Percentiles rank a stretch among this genome's conserved stretches.
Evolutionary conservation across 2,888 invertebrate genomes (phyloP).

Genomic region (Pasiphila rectangulata): DNA sequence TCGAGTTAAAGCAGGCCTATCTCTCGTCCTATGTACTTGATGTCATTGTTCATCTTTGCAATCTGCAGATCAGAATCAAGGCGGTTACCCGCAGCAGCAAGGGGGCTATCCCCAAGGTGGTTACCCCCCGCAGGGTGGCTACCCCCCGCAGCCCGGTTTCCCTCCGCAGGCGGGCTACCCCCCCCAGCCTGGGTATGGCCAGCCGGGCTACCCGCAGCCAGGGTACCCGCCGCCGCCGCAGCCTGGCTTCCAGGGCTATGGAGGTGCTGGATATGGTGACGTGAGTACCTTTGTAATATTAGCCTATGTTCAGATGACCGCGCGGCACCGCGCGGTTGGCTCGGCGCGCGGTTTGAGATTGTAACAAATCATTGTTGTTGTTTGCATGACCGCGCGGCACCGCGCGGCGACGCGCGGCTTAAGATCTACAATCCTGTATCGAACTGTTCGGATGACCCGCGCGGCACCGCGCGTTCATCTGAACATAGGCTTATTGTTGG

Average conservation of each 20-base stretch:
- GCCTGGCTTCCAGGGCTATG: slow-evolving; percentile 56
- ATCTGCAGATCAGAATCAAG: slow-evolving; percentile 63
- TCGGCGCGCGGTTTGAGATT: no score
- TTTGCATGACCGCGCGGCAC: no score
- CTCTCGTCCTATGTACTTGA: no score
- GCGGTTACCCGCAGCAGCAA: slow-evolving; percentile 30
- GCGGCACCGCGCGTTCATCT: no score
- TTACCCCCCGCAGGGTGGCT: slow-evolving; percentile 53
- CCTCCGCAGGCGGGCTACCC: slow-evolving; percentile 52
- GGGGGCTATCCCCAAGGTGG: slow-evolving; percentile 53
- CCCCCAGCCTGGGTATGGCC: slow-evolving; percentile 55
- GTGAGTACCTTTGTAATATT: no score
- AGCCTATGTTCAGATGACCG: no score
- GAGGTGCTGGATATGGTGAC: slow-evolving; percentile 60
- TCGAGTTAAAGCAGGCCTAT: neutral
- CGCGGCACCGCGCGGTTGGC: no score
- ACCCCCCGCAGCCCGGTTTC: slow-evolving; percentile 50
- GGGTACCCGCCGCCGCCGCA: slow-evolving; percentile 57
- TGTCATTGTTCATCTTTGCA: neutral
- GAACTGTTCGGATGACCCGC: no score
- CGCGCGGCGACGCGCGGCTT: no score
- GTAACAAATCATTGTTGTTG: no score
- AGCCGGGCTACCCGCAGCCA: slow-evolving; percentile 48
- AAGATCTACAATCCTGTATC: no score
- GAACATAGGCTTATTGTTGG: no score